Conservation (phyloP, 2,797 vertebrate species). For the Catostomus latipinnis region DNA sequence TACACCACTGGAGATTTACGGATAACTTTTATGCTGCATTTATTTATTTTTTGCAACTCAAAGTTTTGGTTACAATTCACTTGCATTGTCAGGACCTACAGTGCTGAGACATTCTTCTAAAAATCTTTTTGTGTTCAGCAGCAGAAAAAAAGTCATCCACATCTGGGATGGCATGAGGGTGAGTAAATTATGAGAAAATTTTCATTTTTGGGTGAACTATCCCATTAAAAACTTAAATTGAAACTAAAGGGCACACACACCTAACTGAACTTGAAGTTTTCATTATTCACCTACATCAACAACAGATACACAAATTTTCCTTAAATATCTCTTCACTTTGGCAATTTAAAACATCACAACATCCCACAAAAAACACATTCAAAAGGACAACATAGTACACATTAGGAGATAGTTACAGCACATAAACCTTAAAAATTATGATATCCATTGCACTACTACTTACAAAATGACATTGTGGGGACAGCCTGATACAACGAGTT, state of each 20-base stretch:
- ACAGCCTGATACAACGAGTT: background rate
- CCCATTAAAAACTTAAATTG: background rate
- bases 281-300: constrained; percentile 12
- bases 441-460: background rate
- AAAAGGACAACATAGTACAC: background rate
- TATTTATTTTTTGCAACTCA: too few species aligned
- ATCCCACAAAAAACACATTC: constrained; percentile 12
- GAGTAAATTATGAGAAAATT: too few species aligned
- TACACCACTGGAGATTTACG: too few species aligned
- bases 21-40: too few species aligned
- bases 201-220: too few species aligned
- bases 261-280: background rate
- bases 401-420: constrained; percentile 7
- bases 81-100: too few species aligned
- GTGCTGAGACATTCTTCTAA: too few species aligned
- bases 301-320: background rate
- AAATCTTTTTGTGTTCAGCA: too few species aligned
- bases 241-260: background rate
- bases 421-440: background rate
- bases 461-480: background rate
- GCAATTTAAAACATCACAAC: constrained; percentile 22
- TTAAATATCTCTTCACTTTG: constrained; percentile 19
- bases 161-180: too few species aligned
- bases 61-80: too few species aligned
- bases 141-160: too few species aligned